Evolutionary conservation across 2,888 invertebrate genomes (phyloP).

Genomic region (Diloba caeruleocephala): DNA sequence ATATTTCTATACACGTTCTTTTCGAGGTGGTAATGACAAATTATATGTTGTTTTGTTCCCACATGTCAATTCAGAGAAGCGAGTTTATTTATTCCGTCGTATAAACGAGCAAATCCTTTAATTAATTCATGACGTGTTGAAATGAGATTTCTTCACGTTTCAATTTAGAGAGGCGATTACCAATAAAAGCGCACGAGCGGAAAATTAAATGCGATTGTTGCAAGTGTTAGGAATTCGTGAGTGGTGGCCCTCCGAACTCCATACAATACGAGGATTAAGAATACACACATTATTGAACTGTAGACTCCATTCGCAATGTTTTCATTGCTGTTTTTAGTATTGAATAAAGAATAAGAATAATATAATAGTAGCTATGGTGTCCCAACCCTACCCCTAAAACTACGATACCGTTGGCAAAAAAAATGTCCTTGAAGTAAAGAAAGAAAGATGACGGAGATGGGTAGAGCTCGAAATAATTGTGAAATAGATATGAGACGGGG

Average conservation of each 20-base stretch:
- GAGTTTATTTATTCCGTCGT: constrained; percentile 35
- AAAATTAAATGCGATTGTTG: constrained; percentile 84
- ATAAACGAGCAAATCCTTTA: constrained; percentile 57
- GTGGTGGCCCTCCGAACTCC: constrained; percentile 62
- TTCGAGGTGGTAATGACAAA: constrained; percentile 19
- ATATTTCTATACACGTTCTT: constrained; percentile 5
- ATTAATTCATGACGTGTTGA: constrained; percentile 60
- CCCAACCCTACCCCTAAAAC: constrained; percentile 21
- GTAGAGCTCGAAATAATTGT: constrained; percentile 15
- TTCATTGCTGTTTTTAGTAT: constrained; percentile 27
- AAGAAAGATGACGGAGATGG: constrained; percentile 10
- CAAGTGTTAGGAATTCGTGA: constrained; percentile 71
- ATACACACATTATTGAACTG: constrained; percentile 51
- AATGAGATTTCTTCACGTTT: constrained; percentile 67
- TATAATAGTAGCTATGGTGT: background rate
- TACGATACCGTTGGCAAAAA: constrained; percentile 21
- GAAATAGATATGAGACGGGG: constrained; percentile 4
- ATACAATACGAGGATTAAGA: constrained; percentile 64
- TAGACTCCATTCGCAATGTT: constrained; percentile 11
- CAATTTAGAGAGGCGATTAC: constrained; percentile 69
- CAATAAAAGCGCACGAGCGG: constrained; percentile 81
- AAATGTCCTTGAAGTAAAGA: constrained; percentile 3
- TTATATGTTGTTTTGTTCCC: constrained; percentile 29
- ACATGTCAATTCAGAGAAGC: constrained; percentile 31
- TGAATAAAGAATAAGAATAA: constrained; percentile 1